A percentile compares a stretch with the other conserved stretches of the same genome.
Conservation (phyloP, 2,113 vertebrate genomes). For the Haplochromis burtoni region DNA sequence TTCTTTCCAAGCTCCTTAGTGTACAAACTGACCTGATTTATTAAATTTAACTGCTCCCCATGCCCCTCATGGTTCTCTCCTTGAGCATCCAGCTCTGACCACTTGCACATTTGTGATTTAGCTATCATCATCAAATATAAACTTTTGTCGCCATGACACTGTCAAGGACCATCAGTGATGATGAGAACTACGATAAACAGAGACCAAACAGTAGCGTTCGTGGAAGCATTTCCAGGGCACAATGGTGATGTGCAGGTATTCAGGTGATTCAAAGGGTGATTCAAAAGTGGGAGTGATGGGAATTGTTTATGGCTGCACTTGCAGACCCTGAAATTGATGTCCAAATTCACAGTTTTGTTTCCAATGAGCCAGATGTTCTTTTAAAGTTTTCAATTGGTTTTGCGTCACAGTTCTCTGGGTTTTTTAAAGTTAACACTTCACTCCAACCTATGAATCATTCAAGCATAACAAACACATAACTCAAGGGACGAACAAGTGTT, state of each 20-base stretch:
- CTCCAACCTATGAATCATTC: not conserved
- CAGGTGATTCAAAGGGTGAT: not conserved
- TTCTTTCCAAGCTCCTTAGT: not conserved
- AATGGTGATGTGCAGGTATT: not conserved
- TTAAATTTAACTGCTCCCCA: not conserved
- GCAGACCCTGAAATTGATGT: not conserved
- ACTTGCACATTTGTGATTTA: not conserved
- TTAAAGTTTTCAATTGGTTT: not conserved
- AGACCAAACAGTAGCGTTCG: not conserved
- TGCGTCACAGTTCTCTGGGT: rapidly evolving
- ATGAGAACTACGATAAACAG: not conserved
- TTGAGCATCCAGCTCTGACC: not conserved
- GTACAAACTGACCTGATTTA: not conserved
- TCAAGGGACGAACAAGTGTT: not conserved
- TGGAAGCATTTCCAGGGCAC: not conserved
- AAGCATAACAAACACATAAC: not conserved
- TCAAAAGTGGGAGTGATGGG: not conserved
- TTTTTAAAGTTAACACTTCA: not conserved
- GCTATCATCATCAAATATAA: not conserved
- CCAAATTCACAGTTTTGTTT: not conserved
- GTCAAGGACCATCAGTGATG: not conserved
- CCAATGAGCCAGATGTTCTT: not conserved
- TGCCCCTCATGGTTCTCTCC: not conserved
- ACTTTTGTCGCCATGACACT: not conserved
- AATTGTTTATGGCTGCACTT: not conserved